Conservation (phyloP, 2,888 invertebrate species). For the Steinernema carpocapsae region DNA sequence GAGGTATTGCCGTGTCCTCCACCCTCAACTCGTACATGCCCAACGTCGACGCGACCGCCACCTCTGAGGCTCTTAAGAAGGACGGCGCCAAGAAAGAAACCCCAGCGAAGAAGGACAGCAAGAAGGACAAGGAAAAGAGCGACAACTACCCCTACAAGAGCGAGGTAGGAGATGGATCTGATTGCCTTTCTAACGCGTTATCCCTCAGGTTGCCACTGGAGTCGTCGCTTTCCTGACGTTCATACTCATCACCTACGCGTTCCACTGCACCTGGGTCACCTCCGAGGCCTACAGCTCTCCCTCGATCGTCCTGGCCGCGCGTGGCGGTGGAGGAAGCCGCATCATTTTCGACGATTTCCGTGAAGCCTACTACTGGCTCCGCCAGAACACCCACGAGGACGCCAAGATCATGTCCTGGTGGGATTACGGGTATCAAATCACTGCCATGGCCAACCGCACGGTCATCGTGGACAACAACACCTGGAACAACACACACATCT, state of each 20-base stretch:
- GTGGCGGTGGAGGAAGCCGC: conserved; percentile 81
- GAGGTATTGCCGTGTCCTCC: conserved; percentile 89
- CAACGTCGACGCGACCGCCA: conserved; percentile 74
- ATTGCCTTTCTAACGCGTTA: not conserved
- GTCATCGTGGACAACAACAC: conserved; percentile 98
- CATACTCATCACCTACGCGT: conserved; percentile 84
- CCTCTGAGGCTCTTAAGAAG: not conserved
- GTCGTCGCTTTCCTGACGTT: conserved; percentile 78
- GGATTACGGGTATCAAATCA: conserved; percentile 97
- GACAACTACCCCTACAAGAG: conserved; percentile 80
- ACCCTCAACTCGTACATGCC: conserved; percentile 79
- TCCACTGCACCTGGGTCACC: conserved; percentile 97
- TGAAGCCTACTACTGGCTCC: conserved; percentile 96
- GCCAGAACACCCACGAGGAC: conserved; percentile 91
- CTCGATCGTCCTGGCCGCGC: conserved; percentile 77
- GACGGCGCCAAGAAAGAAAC: conserved; percentile 47
- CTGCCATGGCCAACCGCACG: conserved; percentile 97
- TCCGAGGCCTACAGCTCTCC: conserved; percentile 98
- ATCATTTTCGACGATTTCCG: conserved; percentile 99
- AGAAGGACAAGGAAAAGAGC: conserved; percentile 58
- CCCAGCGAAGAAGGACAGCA: conserved; percentile 38
- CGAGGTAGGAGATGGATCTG: conserved; percentile 74
- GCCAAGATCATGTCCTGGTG: conserved; percentile 99
- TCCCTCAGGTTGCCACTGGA: conserved; percentile 77
- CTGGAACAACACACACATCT: conserved; percentile 99